phyloP scores from a whole-genome alignment of 2,888 invertebrate species.

The Elegia similella region DNA sequence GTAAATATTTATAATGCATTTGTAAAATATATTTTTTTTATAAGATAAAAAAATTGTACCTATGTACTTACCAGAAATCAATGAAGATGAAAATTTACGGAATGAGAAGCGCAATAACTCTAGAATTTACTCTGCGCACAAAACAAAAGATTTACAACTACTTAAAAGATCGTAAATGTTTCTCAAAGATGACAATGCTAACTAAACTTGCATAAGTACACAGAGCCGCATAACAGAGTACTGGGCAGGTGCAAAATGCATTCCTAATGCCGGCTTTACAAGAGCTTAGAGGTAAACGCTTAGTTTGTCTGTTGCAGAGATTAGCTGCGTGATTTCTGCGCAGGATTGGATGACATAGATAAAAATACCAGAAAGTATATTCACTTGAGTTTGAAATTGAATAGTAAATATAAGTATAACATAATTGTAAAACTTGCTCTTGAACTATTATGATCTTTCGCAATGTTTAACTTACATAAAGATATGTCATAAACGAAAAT shows the following conservation, averaged over 20 bases:
- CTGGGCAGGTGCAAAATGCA: conserved; percentile 63
- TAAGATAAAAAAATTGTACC: too few relatives aligned
- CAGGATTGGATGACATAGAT: too few relatives aligned
- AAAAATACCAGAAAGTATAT: too few relatives aligned
- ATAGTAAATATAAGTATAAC: too few relatives aligned
- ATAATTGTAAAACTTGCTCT: too few relatives aligned
- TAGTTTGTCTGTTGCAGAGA: not conserved
- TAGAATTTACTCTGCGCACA: not conserved
- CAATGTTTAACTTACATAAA: too few relatives aligned
- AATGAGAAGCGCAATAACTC: not conserved
- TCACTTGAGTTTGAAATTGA: too few relatives aligned
- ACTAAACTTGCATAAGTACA: conserved; percentile 37
- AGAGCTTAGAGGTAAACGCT: not conserved
- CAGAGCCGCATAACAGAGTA: conserved; percentile 56
- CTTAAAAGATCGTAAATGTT: conserved; percentile 16
- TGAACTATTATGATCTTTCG: too few relatives aligned
- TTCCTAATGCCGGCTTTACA: conserved; percentile 29
- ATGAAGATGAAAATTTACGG: not conserved
- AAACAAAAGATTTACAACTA: conserved; percentile 4
- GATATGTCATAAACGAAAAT: too few relatives aligned
- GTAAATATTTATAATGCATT: too few relatives aligned
- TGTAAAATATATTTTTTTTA: too few relatives aligned
- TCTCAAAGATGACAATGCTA: conserved; percentile 42
- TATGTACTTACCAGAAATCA: not conserved
- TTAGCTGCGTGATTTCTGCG: too few relatives aligned